A percentile compares a stretch with the other conserved stretches of the same genome.
Evolutionary conservation across 1,140 invertebrate genomes (phyloP).

Genomic region (Drosophila oshimai): DNA sequence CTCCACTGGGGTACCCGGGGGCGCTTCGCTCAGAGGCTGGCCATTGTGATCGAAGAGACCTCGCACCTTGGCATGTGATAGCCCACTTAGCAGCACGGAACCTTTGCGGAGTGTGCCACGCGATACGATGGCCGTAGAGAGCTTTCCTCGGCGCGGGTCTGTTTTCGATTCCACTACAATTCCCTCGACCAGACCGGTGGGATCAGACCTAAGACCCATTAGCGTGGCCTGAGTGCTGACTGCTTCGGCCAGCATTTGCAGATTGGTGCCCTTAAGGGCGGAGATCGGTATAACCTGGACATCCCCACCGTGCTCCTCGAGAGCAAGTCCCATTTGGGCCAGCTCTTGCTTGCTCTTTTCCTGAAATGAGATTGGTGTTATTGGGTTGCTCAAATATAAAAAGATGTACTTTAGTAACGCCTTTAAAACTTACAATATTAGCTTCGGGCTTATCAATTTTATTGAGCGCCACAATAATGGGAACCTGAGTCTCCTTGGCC

Average conservation of each 20-base stretch:
- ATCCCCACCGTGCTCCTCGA: constrained; percentile 96
- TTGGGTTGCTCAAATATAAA: no score
- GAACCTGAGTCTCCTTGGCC: constrained; percentile 92
- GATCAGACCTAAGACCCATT: constrained; percentile 92
- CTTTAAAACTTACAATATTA: constrained; percentile 88
- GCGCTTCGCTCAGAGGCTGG: constrained; percentile 86
- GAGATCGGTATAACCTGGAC: constrained; percentile 96
- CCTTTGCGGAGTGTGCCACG: constrained; percentile 94
- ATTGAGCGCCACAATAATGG: constrained; percentile 99
- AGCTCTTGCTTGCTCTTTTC: constrained; percentile 90
- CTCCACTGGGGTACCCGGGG: constrained; percentile 91
- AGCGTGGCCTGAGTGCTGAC: constrained; percentile 94
- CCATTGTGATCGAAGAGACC: constrained; percentile 93
- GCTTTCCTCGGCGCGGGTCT: constrained; percentile 89
- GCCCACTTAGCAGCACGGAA: constrained; percentile 91
- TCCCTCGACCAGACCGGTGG: constrained; percentile 93
- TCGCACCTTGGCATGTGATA: constrained; percentile 92
- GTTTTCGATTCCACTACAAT: constrained; percentile 93
- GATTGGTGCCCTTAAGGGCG: constrained; percentile 92
- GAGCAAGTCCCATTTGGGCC: constrained; percentile 89
- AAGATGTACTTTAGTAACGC: not conserved
- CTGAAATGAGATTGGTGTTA: constrained; percentile 83
- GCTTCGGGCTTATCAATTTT: constrained; percentile 97
- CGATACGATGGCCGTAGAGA: constrained; percentile 94
- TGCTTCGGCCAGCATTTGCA: constrained; percentile 92